phyloP scores from a whole-genome alignment of 2,113 vertebrate species.

The Eonycteris spelaea region DNA sequence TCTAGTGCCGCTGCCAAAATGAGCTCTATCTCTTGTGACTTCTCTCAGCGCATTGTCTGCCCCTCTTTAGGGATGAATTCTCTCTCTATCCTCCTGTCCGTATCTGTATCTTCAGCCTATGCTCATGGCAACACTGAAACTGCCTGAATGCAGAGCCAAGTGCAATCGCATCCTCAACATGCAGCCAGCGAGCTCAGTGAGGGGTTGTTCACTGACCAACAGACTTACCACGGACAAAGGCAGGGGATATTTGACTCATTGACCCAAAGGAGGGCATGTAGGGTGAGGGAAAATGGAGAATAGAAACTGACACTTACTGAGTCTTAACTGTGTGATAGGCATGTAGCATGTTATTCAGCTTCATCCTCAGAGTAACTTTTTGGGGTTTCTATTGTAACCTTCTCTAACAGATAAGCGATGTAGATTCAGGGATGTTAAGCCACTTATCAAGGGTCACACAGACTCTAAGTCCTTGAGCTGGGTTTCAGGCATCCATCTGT shows the following conservation, averaged over 20 bases:
- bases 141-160: no score
- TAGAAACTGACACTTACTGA: background rate
- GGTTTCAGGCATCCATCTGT: background rate
- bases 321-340: background rate
- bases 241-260: background rate
- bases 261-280: background rate
- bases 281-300: background rate
- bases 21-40: background rate
- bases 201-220: background rate
- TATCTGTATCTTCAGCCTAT: background rate
- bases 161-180: fast-evolving
- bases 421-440: background rate
- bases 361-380: background rate
- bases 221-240: background rate
- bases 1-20: no score
- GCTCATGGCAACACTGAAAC: background rate
- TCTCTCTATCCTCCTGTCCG: background rate
- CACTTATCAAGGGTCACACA: background rate
- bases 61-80: background rate
- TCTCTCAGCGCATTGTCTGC: no score
- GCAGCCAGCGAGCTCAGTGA: background rate
- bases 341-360: background rate
- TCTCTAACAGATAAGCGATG: background rate
- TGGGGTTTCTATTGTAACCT: background rate
- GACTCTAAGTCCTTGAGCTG: background rate